Evolutionary conservation across 2,888 invertebrate genomes (phyloP).

Genomic region (Eustalomyia histrio): DNA sequence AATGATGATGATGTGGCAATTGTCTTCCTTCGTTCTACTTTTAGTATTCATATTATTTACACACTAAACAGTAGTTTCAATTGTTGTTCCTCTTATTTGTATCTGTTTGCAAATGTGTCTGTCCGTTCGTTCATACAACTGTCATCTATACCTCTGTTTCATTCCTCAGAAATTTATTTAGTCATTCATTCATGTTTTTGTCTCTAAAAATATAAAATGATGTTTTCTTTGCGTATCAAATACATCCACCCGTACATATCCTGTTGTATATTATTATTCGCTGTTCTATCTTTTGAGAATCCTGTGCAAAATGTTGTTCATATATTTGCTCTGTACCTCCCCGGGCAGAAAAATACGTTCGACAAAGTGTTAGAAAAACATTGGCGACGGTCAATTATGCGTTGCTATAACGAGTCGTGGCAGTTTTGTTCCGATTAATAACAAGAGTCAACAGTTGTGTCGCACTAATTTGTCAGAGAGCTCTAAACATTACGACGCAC

Average conservation of each 20-base stretch:
- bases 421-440: too few species aligned
- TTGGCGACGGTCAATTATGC: too few species aligned
- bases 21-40: conserved; percentile 39
- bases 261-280: conserved; percentile 16
- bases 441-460: too few species aligned
- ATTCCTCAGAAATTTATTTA: conserved; percentile 39
- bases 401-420: too few species aligned
- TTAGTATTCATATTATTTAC: conserved; percentile 49
- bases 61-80: conserved; percentile 40
- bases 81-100: conserved; percentile 45
- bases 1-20: conserved; percentile 42
- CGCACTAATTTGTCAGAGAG: too few species aligned
- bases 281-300: background rate
- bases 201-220: background rate
- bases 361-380: too few species aligned
- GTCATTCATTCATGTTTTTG: conserved; percentile 25
- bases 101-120: conserved; percentile 27
- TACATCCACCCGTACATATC: background rate
- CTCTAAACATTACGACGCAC: too few species aligned
- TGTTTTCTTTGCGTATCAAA: conserved; percentile 8
- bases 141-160: conserved; percentile 20
- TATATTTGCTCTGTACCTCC: too few species aligned
- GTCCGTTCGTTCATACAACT: background rate
- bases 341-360: too few species aligned
- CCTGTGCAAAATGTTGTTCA: background rate